These are phyloP conservation scores for Procavia capensis DNA, from an alignment of 2,113 vertebrate species.

Conservation along the genomic window DNA sequence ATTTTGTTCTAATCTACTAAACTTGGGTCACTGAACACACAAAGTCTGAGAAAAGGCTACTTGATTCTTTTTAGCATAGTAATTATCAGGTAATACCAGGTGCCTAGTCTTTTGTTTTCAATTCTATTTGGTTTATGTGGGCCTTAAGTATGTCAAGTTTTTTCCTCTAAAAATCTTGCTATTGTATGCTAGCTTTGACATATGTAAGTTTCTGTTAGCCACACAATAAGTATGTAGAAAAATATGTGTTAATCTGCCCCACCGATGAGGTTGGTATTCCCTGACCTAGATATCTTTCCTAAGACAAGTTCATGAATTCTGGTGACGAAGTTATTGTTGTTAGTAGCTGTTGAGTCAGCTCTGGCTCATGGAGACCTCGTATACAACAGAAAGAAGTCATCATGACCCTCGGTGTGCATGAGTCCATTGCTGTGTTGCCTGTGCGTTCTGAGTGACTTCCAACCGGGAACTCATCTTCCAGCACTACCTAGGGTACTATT, in stretches of 20 bases:
- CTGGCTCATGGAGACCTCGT: background rate
- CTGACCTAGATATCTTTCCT: background rate
- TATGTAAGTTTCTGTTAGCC: background rate
- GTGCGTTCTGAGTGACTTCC: background rate
- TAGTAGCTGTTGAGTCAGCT: background rate
- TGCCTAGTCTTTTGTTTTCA: background rate
- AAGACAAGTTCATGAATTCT: background rate
- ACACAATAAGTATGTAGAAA: background rate
- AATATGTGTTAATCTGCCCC: background rate
- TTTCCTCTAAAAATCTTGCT: background rate
- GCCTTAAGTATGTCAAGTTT: background rate
- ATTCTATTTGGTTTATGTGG: background rate
- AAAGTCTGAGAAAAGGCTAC: background rate
- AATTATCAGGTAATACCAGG: background rate
- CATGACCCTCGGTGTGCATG: background rate
- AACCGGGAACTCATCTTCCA: background rate
- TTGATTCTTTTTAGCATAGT: slow-evolving; percentile 4
- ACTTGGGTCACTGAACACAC: slow-evolving; percentile 18
- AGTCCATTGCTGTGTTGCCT: background rate
- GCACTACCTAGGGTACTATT: background rate
- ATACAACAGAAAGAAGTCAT: background rate
- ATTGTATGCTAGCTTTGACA: slow-evolving; percentile 24
- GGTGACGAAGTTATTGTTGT: background rate
- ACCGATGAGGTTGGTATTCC: background rate
- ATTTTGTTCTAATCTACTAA: slow-evolving; percentile 45